phyloP scores from a whole-genome alignment of 1,140 invertebrate species.

The Thaumetopoea pityocampa region DNA sequence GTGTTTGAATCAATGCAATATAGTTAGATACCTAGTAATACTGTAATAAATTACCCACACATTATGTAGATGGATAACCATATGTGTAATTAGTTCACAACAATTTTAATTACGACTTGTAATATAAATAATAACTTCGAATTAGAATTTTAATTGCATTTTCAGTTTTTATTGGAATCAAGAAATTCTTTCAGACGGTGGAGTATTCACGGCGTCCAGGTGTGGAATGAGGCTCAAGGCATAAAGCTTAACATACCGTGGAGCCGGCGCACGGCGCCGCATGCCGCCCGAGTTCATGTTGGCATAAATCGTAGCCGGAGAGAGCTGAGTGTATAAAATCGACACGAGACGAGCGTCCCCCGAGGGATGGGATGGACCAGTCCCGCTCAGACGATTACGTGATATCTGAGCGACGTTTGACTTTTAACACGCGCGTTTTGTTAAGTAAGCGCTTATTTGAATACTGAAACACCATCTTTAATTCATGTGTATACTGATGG shows the following conservation, averaged over 20 bases:
- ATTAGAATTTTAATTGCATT: constrained; percentile 46
- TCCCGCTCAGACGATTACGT: constrained; percentile 40
- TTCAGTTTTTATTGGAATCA: constrained; percentile 30
- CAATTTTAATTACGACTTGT: no score
- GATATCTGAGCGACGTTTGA: constrained; percentile 60
- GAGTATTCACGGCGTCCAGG: constrained; percentile 7
- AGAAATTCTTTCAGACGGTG: constrained; percentile 25
- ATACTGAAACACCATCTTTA: neutral
- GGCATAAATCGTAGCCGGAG: constrained; percentile 42
- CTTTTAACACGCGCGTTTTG: constrained; percentile 38
- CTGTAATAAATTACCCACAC: no score
- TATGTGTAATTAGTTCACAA: no score
- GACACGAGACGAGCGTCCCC: constrained; percentile 35
- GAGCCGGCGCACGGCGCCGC: constrained; percentile 19
- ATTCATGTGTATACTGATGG: no score
- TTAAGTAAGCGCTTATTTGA: neutral
- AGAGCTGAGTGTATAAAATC: constrained; percentile 29
- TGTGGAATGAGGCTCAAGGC: constrained; percentile 17
- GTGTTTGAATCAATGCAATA: neutral
- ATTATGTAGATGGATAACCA: neutral
- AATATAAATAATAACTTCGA: no score
- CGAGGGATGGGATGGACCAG: constrained; percentile 30
- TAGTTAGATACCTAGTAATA: constrained; percentile 4
- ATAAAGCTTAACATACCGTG: constrained; percentile 19
- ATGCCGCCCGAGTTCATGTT: constrained; percentile 33